Evolutionary conservation across 2,888 invertebrate genomes (phyloP).

Genomic region (Beris morrisii): DNA sequence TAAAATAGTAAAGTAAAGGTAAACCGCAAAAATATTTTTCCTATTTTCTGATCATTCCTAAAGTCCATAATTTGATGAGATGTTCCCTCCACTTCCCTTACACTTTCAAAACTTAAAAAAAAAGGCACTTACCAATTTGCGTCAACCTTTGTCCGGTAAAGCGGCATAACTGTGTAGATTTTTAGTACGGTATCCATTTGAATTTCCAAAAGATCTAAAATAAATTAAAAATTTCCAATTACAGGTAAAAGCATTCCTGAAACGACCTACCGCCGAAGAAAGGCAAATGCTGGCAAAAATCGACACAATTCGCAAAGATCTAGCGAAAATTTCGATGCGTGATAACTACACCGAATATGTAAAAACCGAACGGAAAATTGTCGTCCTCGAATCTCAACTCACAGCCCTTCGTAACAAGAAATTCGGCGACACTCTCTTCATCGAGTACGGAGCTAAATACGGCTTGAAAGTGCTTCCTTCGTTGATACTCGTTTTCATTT

Average conservation of each 20-base stretch:
- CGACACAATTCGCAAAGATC: conserved; percentile 24
- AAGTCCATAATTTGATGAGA: too few species aligned
- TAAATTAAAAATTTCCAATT: conserved; percentile 10
- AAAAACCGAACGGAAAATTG: conserved; percentile 39
- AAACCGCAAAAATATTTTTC: too few species aligned
- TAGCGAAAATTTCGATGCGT: conserved; percentile 37
- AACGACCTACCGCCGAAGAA: conserved; percentile 33
- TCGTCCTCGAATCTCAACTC: conserved; percentile 31
- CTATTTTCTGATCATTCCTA: too few species aligned
- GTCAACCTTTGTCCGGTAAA: too few species aligned
- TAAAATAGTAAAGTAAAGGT: too few species aligned
- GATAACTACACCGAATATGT: conserved; percentile 38
- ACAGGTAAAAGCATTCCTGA: conserved; percentile 34
- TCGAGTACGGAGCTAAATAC: conserved; percentile 45
- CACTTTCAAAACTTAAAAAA: too few species aligned
- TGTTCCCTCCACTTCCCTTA: too few species aligned
- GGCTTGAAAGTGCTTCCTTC: conserved; percentile 51
- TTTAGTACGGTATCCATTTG: too few species aligned
- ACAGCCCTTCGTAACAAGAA: conserved; percentile 9
- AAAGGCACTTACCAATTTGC: too few species aligned
- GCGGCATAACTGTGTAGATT: too few species aligned
- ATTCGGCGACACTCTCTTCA: conserved; percentile 17
- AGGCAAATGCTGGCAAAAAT: conserved; percentile 30
- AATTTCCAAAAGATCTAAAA: too few species aligned
- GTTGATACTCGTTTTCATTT: conserved; percentile 49